Evolutionary conservation across 2,113 vertebrate genomes (phyloP).

Genomic region (Tylochromis polylepis): DNA sequence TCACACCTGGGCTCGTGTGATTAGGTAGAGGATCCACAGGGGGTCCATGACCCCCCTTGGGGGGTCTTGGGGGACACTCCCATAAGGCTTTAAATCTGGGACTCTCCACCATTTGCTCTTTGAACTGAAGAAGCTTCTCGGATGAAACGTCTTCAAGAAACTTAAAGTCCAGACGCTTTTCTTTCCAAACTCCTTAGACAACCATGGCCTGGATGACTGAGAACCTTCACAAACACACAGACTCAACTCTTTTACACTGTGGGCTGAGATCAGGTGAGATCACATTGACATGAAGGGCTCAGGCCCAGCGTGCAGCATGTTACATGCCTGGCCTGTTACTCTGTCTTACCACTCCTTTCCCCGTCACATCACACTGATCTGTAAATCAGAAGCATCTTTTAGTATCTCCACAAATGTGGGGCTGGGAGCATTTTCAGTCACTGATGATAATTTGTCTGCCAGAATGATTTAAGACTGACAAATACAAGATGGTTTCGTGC

Average conservation of each 20-base stretch:
- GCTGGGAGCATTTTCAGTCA: conserved; percentile 14
- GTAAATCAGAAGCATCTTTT: neutral
- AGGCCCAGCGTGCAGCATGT: neutral
- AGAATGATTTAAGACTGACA: conserved; percentile 11
- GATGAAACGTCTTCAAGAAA: too few species aligned
- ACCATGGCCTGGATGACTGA: too few species aligned
- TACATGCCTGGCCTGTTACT: neutral
- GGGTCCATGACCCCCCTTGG: too few species aligned
- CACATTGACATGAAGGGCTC: neutral
- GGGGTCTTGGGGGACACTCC: too few species aligned
- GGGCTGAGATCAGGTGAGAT: neutral
- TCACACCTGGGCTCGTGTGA: too few species aligned
- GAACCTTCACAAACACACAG: too few species aligned
- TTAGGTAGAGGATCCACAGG: too few species aligned
- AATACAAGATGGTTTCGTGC: conserved; percentile 5
- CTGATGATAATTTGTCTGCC: neutral
- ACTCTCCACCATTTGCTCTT: too few species aligned
- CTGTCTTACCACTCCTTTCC: neutral
- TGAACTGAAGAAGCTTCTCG: too few species aligned
- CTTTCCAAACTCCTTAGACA: too few species aligned
- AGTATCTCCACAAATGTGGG: neutral
- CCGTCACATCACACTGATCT: neutral
- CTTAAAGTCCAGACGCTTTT: too few species aligned
- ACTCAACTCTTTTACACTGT: neutral
- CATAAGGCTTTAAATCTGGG: too few species aligned